phyloP scores from a whole-genome alignment of 1,140 invertebrate genomes.

The Leptonema lineaticorne region DNA sequence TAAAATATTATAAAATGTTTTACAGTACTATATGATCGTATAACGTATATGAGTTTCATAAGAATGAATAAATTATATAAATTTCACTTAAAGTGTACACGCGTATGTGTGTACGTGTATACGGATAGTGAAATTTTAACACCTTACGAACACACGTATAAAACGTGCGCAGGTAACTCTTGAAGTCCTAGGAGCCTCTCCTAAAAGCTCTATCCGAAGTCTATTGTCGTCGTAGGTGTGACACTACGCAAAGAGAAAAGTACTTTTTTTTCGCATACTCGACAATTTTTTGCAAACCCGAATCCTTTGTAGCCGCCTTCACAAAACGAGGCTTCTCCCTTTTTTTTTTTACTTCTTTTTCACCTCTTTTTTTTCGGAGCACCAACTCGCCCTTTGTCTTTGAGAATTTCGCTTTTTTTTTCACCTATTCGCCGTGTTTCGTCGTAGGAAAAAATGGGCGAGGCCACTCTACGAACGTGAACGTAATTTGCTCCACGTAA shows the following conservation, averaged over 20 bases:
- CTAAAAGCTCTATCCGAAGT: neutral
- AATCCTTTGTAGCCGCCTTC: conserved; percentile 33
- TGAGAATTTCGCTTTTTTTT: conserved; percentile 25
- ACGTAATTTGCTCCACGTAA: conserved; percentile 14
- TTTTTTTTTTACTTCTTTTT: neutral
- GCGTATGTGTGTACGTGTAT: neutral
- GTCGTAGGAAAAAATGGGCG: neutral
- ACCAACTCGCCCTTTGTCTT: conserved; percentile 33
- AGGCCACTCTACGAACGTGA: neutral
- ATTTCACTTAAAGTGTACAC: too few species aligned
- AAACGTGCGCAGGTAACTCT: too few species aligned
- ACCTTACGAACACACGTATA: too few species aligned
- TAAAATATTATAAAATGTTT: too few species aligned
- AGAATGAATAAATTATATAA: too few species aligned
- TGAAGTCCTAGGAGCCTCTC: neutral
- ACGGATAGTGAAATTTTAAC: neutral
- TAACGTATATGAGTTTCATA: neutral
- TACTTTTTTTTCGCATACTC: conserved; percentile 4
- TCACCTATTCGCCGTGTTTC: neutral
- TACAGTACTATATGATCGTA: neutral
- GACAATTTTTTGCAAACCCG: conserved; percentile 27
- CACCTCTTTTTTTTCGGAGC: conserved; percentile 7
- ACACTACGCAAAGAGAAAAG: conserved; percentile 1
- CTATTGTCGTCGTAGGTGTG: conserved; percentile 28
- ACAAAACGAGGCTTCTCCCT: neutral